These are phyloP conservation scores for Aphaenogaster rudis DNA, from an alignment of 1,140 invertebrate species.

Conservation along the genomic window DNA sequence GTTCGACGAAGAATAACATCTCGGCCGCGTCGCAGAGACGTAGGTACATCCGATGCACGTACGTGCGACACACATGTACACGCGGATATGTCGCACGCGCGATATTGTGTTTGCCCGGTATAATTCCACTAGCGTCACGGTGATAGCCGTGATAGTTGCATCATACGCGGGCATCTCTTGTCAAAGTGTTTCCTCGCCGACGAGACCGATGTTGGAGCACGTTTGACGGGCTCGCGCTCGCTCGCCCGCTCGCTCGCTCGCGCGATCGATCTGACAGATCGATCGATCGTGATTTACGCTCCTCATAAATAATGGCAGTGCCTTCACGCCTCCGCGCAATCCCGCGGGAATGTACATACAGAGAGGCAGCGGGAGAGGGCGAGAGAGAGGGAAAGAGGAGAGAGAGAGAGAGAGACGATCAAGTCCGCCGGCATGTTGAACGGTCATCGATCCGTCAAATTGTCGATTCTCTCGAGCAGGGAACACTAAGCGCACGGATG, in stretches of 20 bases:
- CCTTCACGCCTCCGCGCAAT: slow-evolving; percentile 54
- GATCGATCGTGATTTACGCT: slow-evolving; percentile 67
- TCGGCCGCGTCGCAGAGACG: background rate
- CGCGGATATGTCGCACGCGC: slow-evolving; percentile 10
- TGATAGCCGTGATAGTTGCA: slow-evolving; percentile 58
- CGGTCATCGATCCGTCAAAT: slow-evolving; percentile 65
- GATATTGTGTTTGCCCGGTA: slow-evolving; percentile 57
- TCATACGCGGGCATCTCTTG: slow-evolving; percentile 52
- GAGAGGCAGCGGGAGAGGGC: slow-evolving; percentile 3
- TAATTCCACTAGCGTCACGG: slow-evolving; percentile 62
- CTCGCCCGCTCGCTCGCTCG: background rate
- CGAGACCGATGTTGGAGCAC: slow-evolving; percentile 59
- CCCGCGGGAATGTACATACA: slow-evolving; percentile 42
- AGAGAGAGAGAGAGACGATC: slow-evolving; percentile 17
- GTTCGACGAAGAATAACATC: slow-evolving; percentile 29
- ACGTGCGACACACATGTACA: background rate
- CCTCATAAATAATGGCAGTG: slow-evolving; percentile 53
- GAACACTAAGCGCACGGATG: slow-evolving; percentile 8
- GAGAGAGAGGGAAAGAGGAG: background rate
- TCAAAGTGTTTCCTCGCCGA: slow-evolving; percentile 68
- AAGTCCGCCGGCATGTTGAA: slow-evolving; percentile 35
- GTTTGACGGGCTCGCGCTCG: slow-evolving; percentile 15
- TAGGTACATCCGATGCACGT: background rate
- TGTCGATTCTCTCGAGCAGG: slow-evolving; percentile 53
- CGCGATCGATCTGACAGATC: slow-evolving; percentile 56